These are phyloP conservation scores for Echinarachnius parma DNA, from an alignment of 53 echinoderm and acorn worm genomes.

Conservation along the genomic window DNA sequence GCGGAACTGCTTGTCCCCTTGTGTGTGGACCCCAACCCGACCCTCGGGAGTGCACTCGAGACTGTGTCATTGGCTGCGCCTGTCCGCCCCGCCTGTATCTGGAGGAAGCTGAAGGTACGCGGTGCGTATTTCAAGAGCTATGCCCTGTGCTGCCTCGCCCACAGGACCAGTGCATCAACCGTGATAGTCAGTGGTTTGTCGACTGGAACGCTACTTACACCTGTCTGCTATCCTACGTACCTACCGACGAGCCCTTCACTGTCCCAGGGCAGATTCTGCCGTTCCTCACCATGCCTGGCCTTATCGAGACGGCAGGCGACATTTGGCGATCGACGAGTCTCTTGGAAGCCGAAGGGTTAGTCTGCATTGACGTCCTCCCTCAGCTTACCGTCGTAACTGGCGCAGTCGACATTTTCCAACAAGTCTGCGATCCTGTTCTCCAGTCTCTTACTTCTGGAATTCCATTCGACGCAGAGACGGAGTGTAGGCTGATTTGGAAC, in stretches of 20 bases:
- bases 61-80: too few species aligned
- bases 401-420: neutral
- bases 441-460: neutral
- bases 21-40: too few species aligned
- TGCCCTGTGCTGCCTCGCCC: too few species aligned
- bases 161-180: too few species aligned
- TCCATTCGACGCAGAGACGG: neutral
- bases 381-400: neutral
- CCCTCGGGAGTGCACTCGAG: too few species aligned
- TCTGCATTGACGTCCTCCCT: neutral
- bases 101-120: too few species aligned
- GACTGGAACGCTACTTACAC: neutral
- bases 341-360: neutral
- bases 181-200: constrained; percentile 22
- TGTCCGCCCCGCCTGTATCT: too few species aligned
- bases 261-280: constrained; percentile 4
- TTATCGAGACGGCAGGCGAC: constrained; percentile 2
- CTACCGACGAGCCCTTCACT: neutral
- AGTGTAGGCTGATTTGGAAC: constrained; percentile 13
- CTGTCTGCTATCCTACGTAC: neutral
- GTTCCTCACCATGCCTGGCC: neutral
- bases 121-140: too few species aligned
- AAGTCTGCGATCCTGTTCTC: constrained; percentile 1
- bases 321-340: neutral
- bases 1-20: too few species aligned